Conservation (phyloP, 1,140 invertebrate species). For the Rhopalosiphum padi region DNA sequence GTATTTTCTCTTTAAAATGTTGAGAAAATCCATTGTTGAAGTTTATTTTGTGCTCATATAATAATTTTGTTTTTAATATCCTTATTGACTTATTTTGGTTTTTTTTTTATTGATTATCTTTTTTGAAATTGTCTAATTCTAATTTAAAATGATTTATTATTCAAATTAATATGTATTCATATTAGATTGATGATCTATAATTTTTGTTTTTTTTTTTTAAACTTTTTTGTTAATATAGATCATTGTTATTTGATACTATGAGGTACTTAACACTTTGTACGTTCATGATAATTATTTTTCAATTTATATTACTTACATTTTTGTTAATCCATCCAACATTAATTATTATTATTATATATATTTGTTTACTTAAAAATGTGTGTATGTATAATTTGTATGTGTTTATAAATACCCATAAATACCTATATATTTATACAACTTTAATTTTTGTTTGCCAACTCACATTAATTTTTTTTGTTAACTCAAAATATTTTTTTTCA, state of each 20-base stretch:
- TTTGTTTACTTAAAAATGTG: background rate
- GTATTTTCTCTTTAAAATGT: conserved; percentile 14
- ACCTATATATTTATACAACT: conserved; percentile 2
- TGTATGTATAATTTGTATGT: background rate
- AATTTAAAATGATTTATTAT: conserved; percentile 49
- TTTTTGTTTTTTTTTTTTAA: background rate
- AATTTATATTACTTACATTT: conserved; percentile 30
- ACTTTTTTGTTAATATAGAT: background rate
- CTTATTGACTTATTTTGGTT: conserved; percentile 38
- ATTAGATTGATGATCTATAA: background rate
- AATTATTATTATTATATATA: background rate
- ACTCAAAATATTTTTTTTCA: background rate
- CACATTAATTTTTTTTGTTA: background rate
- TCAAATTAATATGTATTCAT: conserved; percentile 45
- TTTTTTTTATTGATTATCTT: conserved; percentile 7
- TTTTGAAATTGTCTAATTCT: conserved; percentile 44
- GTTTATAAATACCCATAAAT: background rate
- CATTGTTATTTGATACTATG: conserved; percentile 38
- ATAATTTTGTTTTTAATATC: conserved; percentile 15
- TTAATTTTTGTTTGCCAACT: background rate
- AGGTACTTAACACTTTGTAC: background rate
- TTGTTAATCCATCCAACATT: background rate
- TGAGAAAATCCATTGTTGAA: conserved; percentile 28
- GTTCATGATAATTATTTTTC: conserved; percentile 4
- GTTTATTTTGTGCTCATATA: background rate